A percentile compares a stretch with the other conserved stretches of the same genome.
phyloP scores from a whole-genome alignment of 2,113 vertebrate species.

The Alces alces region DNA sequence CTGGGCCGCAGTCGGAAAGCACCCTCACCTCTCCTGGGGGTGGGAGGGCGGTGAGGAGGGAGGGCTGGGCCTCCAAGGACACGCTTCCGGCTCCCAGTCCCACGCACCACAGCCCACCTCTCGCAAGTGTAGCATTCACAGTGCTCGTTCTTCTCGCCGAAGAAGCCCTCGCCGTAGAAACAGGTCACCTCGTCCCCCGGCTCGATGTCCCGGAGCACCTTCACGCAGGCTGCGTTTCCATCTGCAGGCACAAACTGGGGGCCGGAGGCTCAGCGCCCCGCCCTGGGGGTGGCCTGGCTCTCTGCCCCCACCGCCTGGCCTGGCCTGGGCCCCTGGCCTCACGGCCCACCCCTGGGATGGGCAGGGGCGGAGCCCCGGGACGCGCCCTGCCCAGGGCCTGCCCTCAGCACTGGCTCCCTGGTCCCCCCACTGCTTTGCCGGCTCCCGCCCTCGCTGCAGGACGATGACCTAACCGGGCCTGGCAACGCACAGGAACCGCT shows the following conservation, averaged over 20 bases:
- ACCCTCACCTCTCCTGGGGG: constrained; percentile 88
- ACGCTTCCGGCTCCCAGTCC: rapidly evolving
- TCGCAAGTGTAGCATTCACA: constrained; percentile 95
- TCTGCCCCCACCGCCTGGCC: neutral
- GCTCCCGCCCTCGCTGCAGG: neutral
- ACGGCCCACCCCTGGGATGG: neutral
- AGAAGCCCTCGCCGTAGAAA: constrained; percentile 95
- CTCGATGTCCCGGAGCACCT: constrained; percentile 90
- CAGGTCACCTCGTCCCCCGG: constrained; percentile 94
- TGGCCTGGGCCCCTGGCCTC: neutral
- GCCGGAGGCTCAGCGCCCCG: neutral
- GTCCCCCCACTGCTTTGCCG: rapidly evolving
- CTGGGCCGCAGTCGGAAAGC: constrained; percentile 82
- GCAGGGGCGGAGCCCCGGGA: neutral
- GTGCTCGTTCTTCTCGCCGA: constrained; percentile 93
- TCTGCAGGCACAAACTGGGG: constrained; percentile 77
- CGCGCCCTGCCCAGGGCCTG: neutral
- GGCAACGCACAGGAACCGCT: rapidly evolving
- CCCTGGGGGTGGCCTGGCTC: too few species aligned
- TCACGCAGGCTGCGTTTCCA: constrained; percentile 90
- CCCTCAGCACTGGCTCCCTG: rapidly evolving
- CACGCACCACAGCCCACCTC: constrained; percentile 77
- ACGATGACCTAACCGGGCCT: neutral
- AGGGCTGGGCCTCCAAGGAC: neutral
- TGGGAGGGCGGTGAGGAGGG: neutral